Base-by-base conservation (phyloP, 2,797 vertebrate genomes). In the Dallia pectoralis region DNA sequence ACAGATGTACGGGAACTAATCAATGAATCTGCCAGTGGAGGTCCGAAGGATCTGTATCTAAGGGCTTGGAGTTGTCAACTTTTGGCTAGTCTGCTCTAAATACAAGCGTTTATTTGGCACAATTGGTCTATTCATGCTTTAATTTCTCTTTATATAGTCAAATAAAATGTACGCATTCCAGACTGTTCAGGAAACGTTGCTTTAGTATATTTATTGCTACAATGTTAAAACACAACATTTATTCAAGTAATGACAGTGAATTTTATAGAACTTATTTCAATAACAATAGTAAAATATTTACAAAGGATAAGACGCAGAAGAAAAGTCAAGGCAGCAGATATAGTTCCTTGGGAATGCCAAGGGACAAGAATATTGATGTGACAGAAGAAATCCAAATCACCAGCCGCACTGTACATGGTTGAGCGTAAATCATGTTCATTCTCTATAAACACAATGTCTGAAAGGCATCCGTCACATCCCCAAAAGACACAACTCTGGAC, bases 221-320 rank as follows among this genome's bases (percentile, higher is more conserved):
- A 32, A 65, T 27, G 9, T 53, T 30, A 29, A 30, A 66, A 66
- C 3, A 7, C 27, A 11, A 51, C 9, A 67, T 47, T 29, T 69
- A 29, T 69, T 69, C 67, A 69, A 51, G 67, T 69, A 51, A 32
- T 19, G 25, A 25, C 14, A 25, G 66, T 49, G 6, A 30, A 63
- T 48, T 30, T 22, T 25, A 68, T 49, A 30, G 27, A 49, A 69
- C 32, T 51, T 51, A 69, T 69, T 49, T 25, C 18, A 30, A 4
- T n/a, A 40, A 25, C 40, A 67, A 32, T 27, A 53, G 47, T 32
- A 22, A 29, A 27, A 48, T 68, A 29, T 48, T 49, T 68, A 68
- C 67, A 68, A 8, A 19, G 40, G 7, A 5, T 29, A 68, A 27
- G 30, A 67, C 27, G 40, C 40, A 11, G 47, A 25, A 47, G 66